Evolutionary conservation across 2,113 vertebrate species (phyloP).

Genomic region (Thinocorus orbignyianus): DNA sequence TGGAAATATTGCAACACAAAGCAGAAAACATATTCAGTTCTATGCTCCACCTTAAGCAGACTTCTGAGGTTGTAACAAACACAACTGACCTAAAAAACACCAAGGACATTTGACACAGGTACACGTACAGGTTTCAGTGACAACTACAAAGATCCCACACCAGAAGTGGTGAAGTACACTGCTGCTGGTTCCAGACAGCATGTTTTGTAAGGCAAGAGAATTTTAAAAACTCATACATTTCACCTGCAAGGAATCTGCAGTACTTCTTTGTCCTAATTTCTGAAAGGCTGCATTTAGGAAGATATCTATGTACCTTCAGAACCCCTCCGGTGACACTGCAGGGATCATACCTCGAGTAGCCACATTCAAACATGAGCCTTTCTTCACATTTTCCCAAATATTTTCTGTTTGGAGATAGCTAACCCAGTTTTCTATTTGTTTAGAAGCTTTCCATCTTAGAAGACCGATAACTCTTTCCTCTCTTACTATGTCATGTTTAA

Average conservation of each 20-base stretch:
- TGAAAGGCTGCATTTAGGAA: not conserved
- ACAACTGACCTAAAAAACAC: not conserved
- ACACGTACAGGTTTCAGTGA: not conserved
- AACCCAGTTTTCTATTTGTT: not conserved
- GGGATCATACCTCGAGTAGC: not conserved
- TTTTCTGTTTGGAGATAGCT: not conserved
- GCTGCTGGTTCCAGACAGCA: fast-evolving
- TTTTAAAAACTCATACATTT: not conserved
- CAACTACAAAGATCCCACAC: not conserved
- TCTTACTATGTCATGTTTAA: not conserved
- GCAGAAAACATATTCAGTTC: not conserved
- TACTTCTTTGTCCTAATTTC: not conserved
- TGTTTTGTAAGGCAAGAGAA: not conserved
- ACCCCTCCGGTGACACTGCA: not conserved
- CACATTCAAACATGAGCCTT: not conserved
- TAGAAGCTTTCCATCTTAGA: not conserved
- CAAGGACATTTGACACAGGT: not conserved
- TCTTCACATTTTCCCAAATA: not conserved
- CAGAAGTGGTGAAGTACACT: fast-evolving
- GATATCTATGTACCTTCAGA: fast-evolving
- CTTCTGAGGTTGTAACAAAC: not conserved
- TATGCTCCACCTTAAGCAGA: not conserved
- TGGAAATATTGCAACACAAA: not conserved
- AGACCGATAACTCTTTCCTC: not conserved
- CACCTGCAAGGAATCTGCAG: not conserved